Evolutionary conservation across 2,888 invertebrate genomes (phyloP).

Genomic region (Patella depressa): DNA sequence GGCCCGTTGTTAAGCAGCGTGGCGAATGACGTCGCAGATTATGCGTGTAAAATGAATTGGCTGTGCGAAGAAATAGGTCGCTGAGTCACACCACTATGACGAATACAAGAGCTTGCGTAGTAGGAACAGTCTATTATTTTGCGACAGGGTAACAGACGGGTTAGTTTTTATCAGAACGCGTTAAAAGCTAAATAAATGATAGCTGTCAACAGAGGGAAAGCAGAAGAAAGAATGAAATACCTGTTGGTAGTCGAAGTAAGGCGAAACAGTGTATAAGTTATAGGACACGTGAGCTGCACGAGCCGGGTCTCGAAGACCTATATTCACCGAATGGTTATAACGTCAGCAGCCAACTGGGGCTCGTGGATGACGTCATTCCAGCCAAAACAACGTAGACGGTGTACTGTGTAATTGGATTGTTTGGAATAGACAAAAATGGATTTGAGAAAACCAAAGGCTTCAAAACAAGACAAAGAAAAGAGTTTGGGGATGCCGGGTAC

Average conservation of each 20-base stretch:
- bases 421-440: neutral
- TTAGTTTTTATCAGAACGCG: neutral
- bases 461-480: neutral
- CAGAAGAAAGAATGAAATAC: too few species aligned
- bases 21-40: slow-evolving; percentile 22
- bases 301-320: too few species aligned
- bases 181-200: slow-evolving; percentile 5
- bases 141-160: slow-evolving; percentile 4
- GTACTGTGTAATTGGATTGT: too few species aligned
- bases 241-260: too few species aligned
- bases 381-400: too few species aligned
- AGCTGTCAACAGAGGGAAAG: too few species aligned
- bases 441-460: neutral
- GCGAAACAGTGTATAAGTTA: too few species aligned
- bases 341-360: too few species aligned
- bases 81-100: slow-evolving; percentile 28
- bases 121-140: slow-evolving; percentile 20
- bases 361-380: too few species aligned
- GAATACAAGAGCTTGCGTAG: slow-evolving; percentile 28
- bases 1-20: slow-evolving; percentile 24
- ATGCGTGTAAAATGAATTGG: slow-evolving; percentile 16
- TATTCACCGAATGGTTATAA: too few species aligned
- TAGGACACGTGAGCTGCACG: too few species aligned
- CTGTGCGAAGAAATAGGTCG: slow-evolving; percentile 21
- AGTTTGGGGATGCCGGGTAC: neutral